A percentile compares a stretch with the other conserved stretches of the same genome.
Conservation (phyloP, 2,888 invertebrate genomes). For the Timema cristinae region DNA sequence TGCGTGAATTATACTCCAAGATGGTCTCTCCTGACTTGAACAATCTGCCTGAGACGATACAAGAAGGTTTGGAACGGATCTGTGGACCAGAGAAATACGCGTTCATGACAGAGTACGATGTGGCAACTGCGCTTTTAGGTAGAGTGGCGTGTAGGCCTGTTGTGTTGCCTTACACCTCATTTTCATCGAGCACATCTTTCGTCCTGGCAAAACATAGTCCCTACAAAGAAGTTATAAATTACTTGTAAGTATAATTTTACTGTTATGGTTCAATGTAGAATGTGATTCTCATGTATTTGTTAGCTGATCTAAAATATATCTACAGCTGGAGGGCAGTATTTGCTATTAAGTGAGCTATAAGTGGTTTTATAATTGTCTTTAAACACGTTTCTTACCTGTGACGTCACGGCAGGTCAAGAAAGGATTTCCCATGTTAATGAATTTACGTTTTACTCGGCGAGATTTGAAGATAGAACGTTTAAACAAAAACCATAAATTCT, state of each 20-base stretch:
- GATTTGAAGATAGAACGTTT: too few species aligned
- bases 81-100: slow-evolving; percentile 41
- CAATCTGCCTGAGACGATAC: slow-evolving; percentile 8
- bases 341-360: too few species aligned
- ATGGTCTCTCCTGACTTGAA: slow-evolving; percentile 12
- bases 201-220: slow-evolving; percentile 39
- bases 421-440: too few species aligned
- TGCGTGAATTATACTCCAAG: slow-evolving; percentile 15
- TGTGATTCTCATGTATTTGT: too few species aligned
- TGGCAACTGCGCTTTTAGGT: slow-evolving; percentile 32
- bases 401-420: too few species aligned
- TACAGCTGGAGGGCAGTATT: too few species aligned
- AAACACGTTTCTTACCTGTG: too few species aligned
- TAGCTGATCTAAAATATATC: too few species aligned
- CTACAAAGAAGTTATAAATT: slow-evolving; percentile 41
- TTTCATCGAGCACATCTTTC: slow-evolving; percentile 40
- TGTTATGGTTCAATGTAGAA: too few species aligned
- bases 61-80: slow-evolving; percentile 40
- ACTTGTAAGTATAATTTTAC: slow-evolving; percentile 36
- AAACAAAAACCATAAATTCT: too few species aligned
- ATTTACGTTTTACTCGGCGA: too few species aligned
- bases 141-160: background rate
- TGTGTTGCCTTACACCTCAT: slow-evolving; percentile 33
- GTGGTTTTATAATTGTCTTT: too few species aligned
- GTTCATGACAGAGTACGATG: slow-evolving; percentile 42